phyloP scores from a whole-genome alignment of 2,888 invertebrate genomes.

The Teleiodes luculella region DNA sequence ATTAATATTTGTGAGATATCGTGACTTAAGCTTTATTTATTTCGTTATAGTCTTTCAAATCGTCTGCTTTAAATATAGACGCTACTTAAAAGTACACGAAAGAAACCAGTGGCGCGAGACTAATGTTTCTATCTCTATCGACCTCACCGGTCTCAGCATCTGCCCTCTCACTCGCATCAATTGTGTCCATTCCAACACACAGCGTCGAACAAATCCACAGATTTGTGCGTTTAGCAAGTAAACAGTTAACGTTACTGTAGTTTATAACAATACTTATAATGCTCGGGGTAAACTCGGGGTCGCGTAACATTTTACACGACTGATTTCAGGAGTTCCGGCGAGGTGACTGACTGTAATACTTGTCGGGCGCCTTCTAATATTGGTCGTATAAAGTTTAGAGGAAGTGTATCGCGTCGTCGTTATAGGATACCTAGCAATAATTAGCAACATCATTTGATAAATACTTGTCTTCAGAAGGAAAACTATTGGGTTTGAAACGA shows the following conservation, averaged over 20 bases:
- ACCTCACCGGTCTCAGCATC: constrained; percentile 24
- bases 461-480: not conserved
- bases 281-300: not conserved
- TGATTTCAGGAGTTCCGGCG: not conserved
- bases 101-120: not conserved
- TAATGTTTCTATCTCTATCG: constrained; percentile 26
- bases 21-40: not conserved
- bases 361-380: not conserved
- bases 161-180: constrained; percentile 22
- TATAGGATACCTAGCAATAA: not conserved
- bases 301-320: not conserved
- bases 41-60: not conserved
- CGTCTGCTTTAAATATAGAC: not conserved
- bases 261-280: constrained; percentile 42
- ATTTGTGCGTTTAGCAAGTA: constrained; percentile 39
- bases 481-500: not conserved
- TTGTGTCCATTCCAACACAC: constrained; percentile 59
- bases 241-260: constrained; percentile 40
- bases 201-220: constrained; percentile 49
- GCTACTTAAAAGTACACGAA: not conserved
- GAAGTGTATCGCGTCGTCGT: not conserved
- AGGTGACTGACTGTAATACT: constrained; percentile 7
- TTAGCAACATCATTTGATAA: not conserved
- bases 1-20: not conserved
- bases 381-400: not conserved